Conservation (phyloP, 1,140 invertebrate genomes). For the Dermatophagoides farinae region DNA sequence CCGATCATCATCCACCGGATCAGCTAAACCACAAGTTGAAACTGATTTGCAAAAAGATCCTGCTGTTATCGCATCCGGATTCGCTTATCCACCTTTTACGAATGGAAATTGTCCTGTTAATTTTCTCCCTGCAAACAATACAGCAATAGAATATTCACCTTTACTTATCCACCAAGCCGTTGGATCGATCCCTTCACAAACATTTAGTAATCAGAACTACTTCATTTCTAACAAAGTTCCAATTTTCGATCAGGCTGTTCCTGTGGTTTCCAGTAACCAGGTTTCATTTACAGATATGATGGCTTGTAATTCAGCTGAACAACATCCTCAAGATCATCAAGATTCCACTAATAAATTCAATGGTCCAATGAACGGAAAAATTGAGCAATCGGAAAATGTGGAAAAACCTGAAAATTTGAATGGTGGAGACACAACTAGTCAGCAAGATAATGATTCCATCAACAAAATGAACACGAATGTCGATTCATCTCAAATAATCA, state of each 20-base stretch:
- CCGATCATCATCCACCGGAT: background rate
- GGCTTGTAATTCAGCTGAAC: constrained; percentile 1
- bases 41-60: constrained; percentile 26
- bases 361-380: background rate
- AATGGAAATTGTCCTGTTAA: constrained; percentile 3
- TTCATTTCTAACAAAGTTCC: constrained; percentile 8
- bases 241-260: constrained; percentile 9
- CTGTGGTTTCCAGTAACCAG: background rate
- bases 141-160: background rate
- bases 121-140: background rate
- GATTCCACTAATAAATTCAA: background rate
- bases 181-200: constrained; percentile 20
- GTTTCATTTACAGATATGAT: no score
- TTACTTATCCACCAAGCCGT: background rate
- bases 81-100: constrained; percentile 13
- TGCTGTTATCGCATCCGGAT: constrained; percentile 24
- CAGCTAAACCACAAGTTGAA: constrained; percentile 1
- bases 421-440: background rate
- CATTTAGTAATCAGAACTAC: constrained; percentile 20
- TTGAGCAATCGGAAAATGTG: background rate
- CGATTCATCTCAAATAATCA: background rate
- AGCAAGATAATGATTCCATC: background rate
- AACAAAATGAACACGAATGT: background rate
- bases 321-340: constrained; percentile 12
- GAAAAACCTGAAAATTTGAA: background rate